Percentiles rank a stretch among this genome's conserved stretches.
These are phyloP conservation scores for Lepidostoma basale DNA, from an alignment of 1,140 invertebrate species.

Conservation along the genomic window DNA sequence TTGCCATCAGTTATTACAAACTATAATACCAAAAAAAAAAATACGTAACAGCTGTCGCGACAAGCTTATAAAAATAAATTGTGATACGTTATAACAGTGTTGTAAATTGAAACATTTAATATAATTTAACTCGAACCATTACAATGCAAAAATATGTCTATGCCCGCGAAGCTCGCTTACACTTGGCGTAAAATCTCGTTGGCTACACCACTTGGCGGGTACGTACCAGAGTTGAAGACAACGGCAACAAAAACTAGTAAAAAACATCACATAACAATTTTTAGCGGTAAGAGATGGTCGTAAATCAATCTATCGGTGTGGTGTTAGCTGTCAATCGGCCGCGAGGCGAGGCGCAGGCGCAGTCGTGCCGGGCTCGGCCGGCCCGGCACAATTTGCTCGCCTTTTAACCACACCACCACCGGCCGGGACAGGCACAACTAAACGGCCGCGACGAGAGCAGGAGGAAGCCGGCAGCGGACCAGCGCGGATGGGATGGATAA, in stretches of 20 bases:
- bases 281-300: conserved; percentile 18
- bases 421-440: neutral
- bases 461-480: too few species aligned
- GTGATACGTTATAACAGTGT: too few species aligned
- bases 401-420: neutral
- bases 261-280: conserved; percentile 30
- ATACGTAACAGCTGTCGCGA: too few species aligned
- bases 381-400: conserved; percentile 5
- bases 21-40: too few species aligned
- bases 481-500: too few species aligned
- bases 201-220: neutral
- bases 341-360: neutral
- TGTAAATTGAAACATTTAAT: too few species aligned
- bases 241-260: neutral
- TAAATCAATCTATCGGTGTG: conserved; percentile 31
- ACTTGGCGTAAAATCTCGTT: too few species aligned
- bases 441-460: neutral
- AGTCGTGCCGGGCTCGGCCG: neutral
- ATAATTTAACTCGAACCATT: too few species aligned
- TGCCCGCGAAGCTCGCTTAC: too few species aligned
- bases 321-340: conserved; percentile 31
- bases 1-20: too few species aligned
- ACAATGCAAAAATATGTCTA: too few species aligned
- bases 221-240: neutral
- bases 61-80: too few species aligned